These are phyloP conservation scores for Mesitornis unicolor DNA, from an alignment of 2,113 vertebrate genomes.

Conservation along the genomic window DNA sequence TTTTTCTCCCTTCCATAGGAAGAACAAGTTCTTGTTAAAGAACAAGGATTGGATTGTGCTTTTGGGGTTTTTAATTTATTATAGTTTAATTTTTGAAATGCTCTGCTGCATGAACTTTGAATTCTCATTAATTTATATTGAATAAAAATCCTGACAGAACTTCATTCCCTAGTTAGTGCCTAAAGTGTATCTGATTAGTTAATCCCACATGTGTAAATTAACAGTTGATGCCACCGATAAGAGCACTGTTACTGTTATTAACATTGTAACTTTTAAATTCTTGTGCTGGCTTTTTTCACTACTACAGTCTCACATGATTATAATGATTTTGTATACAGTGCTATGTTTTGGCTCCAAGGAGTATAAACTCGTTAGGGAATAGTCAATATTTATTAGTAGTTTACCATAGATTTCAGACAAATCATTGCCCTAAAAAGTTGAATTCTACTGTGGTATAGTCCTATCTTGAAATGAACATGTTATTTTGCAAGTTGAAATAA, in stretches of 20 bases:
- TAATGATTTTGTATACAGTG: not conserved
- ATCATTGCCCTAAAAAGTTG: not conserved
- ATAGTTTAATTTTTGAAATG: not conserved
- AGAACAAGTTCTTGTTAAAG: too few species aligned
- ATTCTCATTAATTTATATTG: constrained; percentile 12
- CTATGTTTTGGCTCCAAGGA: not conserved
- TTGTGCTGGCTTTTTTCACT: not conserved
- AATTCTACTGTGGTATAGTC: not conserved
- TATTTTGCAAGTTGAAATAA: not conserved
- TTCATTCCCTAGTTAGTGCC: not conserved
- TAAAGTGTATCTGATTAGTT: not conserved
- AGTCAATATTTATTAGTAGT: not conserved
- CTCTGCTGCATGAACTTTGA: not conserved
- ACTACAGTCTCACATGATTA: not conserved
- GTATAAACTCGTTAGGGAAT: not conserved
- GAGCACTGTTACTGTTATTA: not conserved
- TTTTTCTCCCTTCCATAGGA: not conserved
- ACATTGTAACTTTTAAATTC: not conserved
- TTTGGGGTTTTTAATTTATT: not conserved
- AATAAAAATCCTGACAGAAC: constrained; percentile 6
- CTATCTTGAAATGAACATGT: not conserved
- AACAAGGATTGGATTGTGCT: not conserved
- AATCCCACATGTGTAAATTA: not conserved
- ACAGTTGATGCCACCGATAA: not conserved
- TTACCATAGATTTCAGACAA: not conserved